Evolutionary conservation across 2,888 invertebrate species (phyloP).

Genomic region (Tenthredo notha): DNA sequence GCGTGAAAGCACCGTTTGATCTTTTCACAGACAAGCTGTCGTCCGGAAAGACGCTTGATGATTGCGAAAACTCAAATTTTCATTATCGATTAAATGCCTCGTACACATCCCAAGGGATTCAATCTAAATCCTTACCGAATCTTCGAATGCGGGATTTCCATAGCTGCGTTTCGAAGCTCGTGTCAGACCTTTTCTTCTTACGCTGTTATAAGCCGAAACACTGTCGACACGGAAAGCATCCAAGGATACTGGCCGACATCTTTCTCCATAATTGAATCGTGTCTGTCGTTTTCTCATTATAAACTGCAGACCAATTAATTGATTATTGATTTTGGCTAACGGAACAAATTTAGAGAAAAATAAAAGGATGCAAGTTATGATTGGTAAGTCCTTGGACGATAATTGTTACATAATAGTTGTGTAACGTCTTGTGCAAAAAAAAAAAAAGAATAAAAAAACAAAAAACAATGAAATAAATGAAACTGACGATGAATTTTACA

Average conservation of each 20-base stretch:
- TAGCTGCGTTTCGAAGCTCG: slow-evolving; percentile 92
- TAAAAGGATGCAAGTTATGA: slow-evolving; percentile 78
- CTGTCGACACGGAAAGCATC: slow-evolving; percentile 95
- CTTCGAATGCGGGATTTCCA: slow-evolving; percentile 94
- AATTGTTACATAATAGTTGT: slow-evolving; percentile 72
- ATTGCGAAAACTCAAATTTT: not conserved
- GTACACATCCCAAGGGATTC: not conserved
- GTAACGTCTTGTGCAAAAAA: not conserved
- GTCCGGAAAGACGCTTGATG: slow-evolving; percentile 9
- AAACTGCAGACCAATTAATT: slow-evolving; percentile 80
- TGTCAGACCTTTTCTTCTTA: slow-evolving; percentile 86
- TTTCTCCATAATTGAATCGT: slow-evolving; percentile 90
- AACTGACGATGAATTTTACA: slow-evolving; percentile 1
- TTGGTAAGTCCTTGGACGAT: slow-evolving; percentile 76
- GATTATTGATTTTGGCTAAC: slow-evolving; percentile 30
- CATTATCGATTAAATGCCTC: not conserved
- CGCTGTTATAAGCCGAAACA: slow-evolving; percentile 89
- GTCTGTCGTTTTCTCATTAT: slow-evolving; percentile 91
- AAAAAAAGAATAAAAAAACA: too few species aligned
- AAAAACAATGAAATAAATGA: slow-evolving; percentile 13
- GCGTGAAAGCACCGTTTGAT: slow-evolving; percentile 33
- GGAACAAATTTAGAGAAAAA: slow-evolving; percentile 65
- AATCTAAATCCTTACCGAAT: slow-evolving; percentile 83
- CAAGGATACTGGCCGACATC: slow-evolving; percentile 92
- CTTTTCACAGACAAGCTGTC: slow-evolving; percentile 19